phyloP scores from a whole-genome alignment of 1,140 invertebrate genomes.

The roundworm (Caenorhabditis elegans) region WBcel235 BX284603.4:5807001-5807500 shows the following conservation, averaged over 20 bases:
- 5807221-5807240: background rate
- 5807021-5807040: background rate
- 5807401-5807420: too few relatives aligned
- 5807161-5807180: background rate
- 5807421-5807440: too few relatives aligned
- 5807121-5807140: background rate
- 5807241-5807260: background rate
- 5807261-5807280: constrained; percentile 12
- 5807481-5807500: too few relatives aligned
- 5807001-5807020: background rate
- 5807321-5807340: background rate
- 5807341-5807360: too few relatives aligned
- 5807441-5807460: too few relatives aligned
- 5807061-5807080: background rate
- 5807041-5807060: background rate
- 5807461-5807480: too few relatives aligned
- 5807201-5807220: background rate
- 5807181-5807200: background rate
- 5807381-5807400: too few relatives aligned
- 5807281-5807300: constrained; percentile 31
- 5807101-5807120: background rate
- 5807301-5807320: background rate
- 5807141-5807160: constrained; percentile 34
- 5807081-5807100: background rate
- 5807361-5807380: too few relatives aligned